phyloP scores from a whole-genome alignment of 2,113 vertebrate genomes.

The Periophthalmus modestus region DNA sequence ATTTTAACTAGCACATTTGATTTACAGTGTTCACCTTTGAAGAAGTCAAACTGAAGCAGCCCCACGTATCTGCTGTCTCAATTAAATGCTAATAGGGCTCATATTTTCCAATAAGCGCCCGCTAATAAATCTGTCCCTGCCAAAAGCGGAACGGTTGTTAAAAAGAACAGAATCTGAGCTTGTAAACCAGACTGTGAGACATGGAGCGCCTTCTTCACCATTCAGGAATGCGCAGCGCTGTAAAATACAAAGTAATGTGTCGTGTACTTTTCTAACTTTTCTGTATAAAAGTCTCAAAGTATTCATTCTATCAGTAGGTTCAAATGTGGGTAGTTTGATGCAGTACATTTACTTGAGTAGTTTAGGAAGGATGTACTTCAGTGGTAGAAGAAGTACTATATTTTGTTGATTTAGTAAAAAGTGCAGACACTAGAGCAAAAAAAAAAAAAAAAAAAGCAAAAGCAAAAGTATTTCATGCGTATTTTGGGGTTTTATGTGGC shows the following conservation, averaged over 20 bases:
- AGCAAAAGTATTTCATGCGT: no score
- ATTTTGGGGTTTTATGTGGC: no score
- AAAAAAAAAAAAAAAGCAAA: no score
- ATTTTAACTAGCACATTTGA: conserved; percentile 38
- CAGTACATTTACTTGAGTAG: no score
- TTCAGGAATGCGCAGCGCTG: conserved; percentile 50
- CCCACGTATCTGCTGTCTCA: conserved; percentile 44
- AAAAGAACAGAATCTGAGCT: conserved; percentile 38
- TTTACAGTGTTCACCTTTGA: conserved; percentile 46
- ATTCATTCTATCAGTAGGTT: background rate
- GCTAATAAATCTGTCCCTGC: conserved; percentile 40
- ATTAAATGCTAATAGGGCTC: conserved; percentile 54
- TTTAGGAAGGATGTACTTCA: no score
- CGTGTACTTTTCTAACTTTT: conserved; percentile 59
- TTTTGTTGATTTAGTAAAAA: no score
- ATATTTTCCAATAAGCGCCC: conserved; percentile 43
- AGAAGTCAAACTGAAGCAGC: conserved; percentile 33
- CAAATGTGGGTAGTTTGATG: background rate
- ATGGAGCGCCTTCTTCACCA: conserved; percentile 31
- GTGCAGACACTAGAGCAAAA: no score
- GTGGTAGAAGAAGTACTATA: no score
- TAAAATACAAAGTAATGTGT: conserved; percentile 65
- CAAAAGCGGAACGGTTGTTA: conserved; percentile 34
- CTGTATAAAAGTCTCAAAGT: background rate
- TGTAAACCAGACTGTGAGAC: conserved; percentile 24